Base-by-base conservation (phyloP, 2,113 vertebrate species). In the Odocoileus virginianus region DNA sequence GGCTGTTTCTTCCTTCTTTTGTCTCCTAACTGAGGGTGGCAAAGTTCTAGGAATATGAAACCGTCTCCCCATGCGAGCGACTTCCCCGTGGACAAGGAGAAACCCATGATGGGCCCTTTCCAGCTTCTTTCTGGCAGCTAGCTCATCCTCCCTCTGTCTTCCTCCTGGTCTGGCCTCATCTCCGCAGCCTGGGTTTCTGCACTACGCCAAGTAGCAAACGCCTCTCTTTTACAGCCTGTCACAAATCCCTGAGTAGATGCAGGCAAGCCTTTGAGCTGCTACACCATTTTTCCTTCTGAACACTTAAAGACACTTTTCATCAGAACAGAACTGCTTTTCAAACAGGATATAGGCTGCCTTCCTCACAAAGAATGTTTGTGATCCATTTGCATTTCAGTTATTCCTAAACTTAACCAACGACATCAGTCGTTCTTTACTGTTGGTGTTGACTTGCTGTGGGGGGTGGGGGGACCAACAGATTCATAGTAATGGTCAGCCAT, bases 161-260 rank as follows among this genome's bases (percentile, higher is more conserved):
- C 58, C 61, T 61, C 79, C 71, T 50, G 57, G 30, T 55, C 43
- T 55, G 82, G 67, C 84, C 83, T 76, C 60, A 21, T 23, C 79
- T 43, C 81, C 19, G 1, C 78, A 55, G 96, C n/a, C 84, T 45
- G 91, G 52, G 83, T 61, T 96, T 87, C 95, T 96, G 36, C 58
- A 40, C 57, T 79, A 23, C 45, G 54, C 47, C 52, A 45, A 89
- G 88, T 8, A 93, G 85, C 91, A 79, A 95, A 90, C 1, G 17
- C 47, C 52, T 95, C 55, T 93, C 28, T 96, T 93, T 94, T 76
- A 95, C 87, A 97, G 11, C 91, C 79, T 88, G 91, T 92, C 93
- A 92, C 85, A 64, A 23, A 54, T 64, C 88, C 93, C 91, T 97
- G 96, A 93, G 91, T 28, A 78, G 85, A 95, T 5, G 61, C 93